Conservation (phyloP, 2,113 vertebrate genomes). For the Vicugna pacos region DNA sequence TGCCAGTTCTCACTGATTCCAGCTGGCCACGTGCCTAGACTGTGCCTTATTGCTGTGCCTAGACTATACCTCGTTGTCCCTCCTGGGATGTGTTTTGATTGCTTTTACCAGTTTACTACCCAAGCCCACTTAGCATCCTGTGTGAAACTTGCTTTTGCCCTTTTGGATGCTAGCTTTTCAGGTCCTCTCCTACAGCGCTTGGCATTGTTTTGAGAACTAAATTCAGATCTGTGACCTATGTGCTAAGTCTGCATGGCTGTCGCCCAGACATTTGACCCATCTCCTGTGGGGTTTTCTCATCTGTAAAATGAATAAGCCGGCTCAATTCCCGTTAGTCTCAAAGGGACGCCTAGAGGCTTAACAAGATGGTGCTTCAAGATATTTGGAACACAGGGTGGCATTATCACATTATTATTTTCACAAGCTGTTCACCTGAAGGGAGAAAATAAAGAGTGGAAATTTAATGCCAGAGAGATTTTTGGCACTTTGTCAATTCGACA, state of each 20-base stretch:
- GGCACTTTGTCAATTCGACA: slow-evolving; percentile 75
- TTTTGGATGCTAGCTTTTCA: slow-evolving; percentile 25
- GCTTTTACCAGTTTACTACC: background rate
- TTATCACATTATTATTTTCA: slow-evolving; percentile 79
- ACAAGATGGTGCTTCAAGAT: slow-evolving; percentile 66
- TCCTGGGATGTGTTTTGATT: background rate
- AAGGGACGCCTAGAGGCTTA: slow-evolving; percentile 27
- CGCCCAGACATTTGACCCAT: background rate
- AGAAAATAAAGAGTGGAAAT: slow-evolving; percentile 70
- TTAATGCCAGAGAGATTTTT: slow-evolving; percentile 73
- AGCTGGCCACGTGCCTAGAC: background rate
- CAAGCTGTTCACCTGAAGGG: slow-evolving; percentile 76
- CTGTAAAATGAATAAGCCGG: background rate
- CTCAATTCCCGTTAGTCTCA: slow-evolving; percentile 50
- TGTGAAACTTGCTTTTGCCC: background rate
- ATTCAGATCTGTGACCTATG: slow-evolving; percentile 43
- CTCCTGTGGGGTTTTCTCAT: slow-evolving; percentile 18
- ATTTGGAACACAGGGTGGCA: slow-evolving; percentile 69
- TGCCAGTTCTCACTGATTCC: background rate
- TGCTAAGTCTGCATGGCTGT: slow-evolving; percentile 3
- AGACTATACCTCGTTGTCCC: background rate
- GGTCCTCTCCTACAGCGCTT: background rate
- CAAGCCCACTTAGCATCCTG: background rate
- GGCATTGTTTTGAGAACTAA: slow-evolving; percentile 46
- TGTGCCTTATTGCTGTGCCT: background rate